Evolutionary conservation across 2,888 invertebrate species (phyloP).

Genomic region (Sabatieria punctata): DNA sequence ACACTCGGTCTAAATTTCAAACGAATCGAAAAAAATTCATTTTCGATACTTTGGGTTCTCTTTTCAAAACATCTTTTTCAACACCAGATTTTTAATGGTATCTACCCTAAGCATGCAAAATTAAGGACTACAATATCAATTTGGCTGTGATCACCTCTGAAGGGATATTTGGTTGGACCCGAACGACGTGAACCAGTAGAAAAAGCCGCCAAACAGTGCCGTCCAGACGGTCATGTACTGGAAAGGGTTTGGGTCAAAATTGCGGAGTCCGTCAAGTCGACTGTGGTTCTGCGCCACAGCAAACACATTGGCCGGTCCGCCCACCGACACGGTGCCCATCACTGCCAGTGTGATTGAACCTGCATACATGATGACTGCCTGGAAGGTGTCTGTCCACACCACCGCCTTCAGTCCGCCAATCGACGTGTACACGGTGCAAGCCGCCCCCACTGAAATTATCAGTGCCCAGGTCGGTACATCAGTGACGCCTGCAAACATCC

Average conservation of each 20-base stretch:
- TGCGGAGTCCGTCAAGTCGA: conserved; percentile 26
- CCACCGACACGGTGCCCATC: conserved; percentile 27
- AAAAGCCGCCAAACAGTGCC: conserved; percentile 26
- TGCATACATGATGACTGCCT: conserved; percentile 30
- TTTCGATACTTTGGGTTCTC: too few species aligned
- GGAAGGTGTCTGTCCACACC: conserved; percentile 31
- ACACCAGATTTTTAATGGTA: too few species aligned
- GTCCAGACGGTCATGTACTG: conserved; percentile 29
- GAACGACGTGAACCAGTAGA: conserved; percentile 22
- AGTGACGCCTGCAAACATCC: conserved; percentile 12
- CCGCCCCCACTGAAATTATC: conserved; percentile 26
- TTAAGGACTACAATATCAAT: too few species aligned
- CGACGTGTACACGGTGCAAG: conserved; percentile 33
- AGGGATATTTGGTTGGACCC: conserved; percentile 7
- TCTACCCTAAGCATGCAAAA: too few species aligned
- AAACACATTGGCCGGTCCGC: conserved; percentile 29
- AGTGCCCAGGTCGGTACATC: conserved; percentile 24
- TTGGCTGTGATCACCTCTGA: background rate
- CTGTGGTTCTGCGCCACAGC: conserved; percentile 21
- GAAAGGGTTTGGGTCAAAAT: conserved; percentile 24
- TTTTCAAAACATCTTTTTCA: too few species aligned
- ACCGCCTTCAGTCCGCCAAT: conserved; percentile 35
- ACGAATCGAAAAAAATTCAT: too few species aligned
- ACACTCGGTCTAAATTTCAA: too few species aligned
- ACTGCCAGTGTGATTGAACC: conserved; percentile 31